Evolutionary conservation across 2,888 invertebrate genomes (phyloP), one percentile per base, ranked within the genome.

Genomic region (Drosophila paranaensis): DNA sequence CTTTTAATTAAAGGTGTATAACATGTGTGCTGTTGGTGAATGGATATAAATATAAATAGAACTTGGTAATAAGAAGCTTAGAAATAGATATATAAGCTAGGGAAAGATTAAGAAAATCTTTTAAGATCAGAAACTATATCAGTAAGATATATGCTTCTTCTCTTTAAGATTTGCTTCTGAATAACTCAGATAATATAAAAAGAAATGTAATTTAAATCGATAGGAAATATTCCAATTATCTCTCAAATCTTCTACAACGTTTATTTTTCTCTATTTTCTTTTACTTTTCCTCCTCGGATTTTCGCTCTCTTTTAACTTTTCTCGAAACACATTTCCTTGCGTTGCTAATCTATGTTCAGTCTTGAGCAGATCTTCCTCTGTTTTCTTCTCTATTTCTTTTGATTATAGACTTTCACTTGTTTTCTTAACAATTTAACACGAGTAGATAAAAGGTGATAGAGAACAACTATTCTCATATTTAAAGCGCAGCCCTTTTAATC

Each of bases 401-500:
- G 25, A 46, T 42, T 37, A 43, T 25, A 13, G 16, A 35, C 42
- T 74, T 56, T 58, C 40, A 25, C 14, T 33, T 46, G 30, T 33
- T 48, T 48, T 43, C 56, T 13, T 3, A 8, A 30, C 45, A 39
- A n/a, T 43, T 66, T 43, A 13, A 66, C 66, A 40, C 30, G 11
- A 16, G 30, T 9, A 30, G 48, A 27, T 48, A 58, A 39, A 2
- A 40, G 48, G 2, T 40, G 48, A 46, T 35, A 13, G 16, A 20
- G 20, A 20, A 20, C 20, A 20, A 20, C 2, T 30, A 40, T 42
- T 39, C 20, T 43, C 33, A 57, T 61, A 37, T 50, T 37, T 43
- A 42, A 45, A 54, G 51, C 48, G 37, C 37, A 58, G 60, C 56
- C 57, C 60, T 57, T 60, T 56, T 35, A 33, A 62, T 68, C 14